Conservation (phyloP, 2,113 vertebrate species). For the Sceloporus tristichus region DNA sequence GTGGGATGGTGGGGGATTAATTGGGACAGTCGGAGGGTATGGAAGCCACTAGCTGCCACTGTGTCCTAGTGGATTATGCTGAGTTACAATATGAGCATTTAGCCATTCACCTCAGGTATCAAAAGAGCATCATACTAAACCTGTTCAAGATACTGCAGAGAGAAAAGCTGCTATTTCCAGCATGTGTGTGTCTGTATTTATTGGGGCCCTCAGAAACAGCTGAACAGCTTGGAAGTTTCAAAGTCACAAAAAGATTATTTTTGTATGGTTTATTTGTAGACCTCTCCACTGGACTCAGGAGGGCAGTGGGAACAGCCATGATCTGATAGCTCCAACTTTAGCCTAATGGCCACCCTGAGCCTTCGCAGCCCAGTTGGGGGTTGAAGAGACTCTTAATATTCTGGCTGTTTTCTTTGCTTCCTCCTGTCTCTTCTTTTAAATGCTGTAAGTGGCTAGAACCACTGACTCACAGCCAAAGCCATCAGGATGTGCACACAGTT, state of each 20-base stretch:
- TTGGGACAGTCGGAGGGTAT: too few relatives aligned
- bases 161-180: neutral
- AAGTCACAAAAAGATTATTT: neutral
- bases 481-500: neutral
- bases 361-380: neutral
- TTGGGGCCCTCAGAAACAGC: neutral
- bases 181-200: neutral
- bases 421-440: neutral
- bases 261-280: neutral
- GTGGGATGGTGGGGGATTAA: too few relatives aligned
- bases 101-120: neutral
- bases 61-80: neutral
- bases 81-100: neutral
- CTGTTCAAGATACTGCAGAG: neutral
- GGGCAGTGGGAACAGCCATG: accelerated
- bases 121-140: neutral
- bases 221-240: neutral
- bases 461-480: neutral
- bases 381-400: accelerated
- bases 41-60: too few relatives aligned
- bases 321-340: neutral
- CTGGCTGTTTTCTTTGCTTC: neutral
- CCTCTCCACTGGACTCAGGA: neutral
- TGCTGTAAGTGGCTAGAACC: accelerated
- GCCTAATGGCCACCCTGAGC: neutral